Evolutionary conservation across 1,140 invertebrate genomes (phyloP), one percentile per base, ranked within the genome.

Genomic region (Panonychus citri): DNA sequence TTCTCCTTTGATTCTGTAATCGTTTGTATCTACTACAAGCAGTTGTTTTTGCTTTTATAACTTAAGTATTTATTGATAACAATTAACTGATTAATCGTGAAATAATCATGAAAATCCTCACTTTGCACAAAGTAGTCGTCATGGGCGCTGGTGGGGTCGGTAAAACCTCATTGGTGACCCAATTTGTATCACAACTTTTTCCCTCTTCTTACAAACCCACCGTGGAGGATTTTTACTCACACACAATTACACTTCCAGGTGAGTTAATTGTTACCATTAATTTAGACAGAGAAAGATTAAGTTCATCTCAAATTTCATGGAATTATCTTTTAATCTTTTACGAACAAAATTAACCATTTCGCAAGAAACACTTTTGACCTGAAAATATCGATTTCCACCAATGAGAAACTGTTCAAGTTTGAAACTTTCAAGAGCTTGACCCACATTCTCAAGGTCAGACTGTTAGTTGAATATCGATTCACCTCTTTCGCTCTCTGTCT

Each of bases 181-280:
- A 67, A 50, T 67, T 65, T 57, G 50, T 68, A 0, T 62, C 67
- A 53, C 65, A 65, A 2, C 60, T 62, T 53, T 68, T 68, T 56
- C 59, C 60, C 5, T 37, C 57, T 1, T 55, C 58, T 10, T 67
- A 68, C 40, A 67, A 66, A 55, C 66, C 67, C 5, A 68, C 67
- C 1, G 64, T 68, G 4, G 67, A 68, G 49, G 67, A 68, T 53
- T 67, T 62, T 42, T 68, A 68, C 56, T 58, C 62, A 55, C 65
- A 66, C 50, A 65, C 66, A 13, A 55, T 67, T n/a, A 62, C 62
- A 49, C 54, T 68, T 43, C 66, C 65, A 53, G 62, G 66, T 68
- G 59, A 62, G 61, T 34, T 12, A 34, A 34, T 12, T 7, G 12
- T 34, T 34, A 34, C n/a, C n/a, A n/a, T n/a, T n/a, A n/a, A n/a